Conservation (phyloP, 2,113 vertebrate genomes). For the Peucedramus taeniatus region DNA sequence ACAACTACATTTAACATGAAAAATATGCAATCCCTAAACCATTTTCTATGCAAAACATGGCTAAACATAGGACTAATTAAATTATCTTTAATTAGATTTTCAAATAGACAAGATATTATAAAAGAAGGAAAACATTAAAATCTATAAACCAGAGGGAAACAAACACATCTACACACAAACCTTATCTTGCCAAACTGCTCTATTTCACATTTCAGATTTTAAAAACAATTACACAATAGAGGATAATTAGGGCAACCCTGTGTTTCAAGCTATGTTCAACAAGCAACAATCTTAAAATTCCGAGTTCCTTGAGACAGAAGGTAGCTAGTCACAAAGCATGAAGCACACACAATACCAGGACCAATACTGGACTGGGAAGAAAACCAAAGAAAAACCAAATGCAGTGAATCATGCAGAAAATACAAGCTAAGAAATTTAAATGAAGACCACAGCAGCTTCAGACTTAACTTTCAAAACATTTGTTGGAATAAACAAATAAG, state of each 20-base stretch:
- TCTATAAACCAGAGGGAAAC: background rate
- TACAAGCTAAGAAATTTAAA: background rate
- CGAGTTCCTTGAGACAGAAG: background rate
- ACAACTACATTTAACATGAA: background rate
- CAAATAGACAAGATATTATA: conserved; percentile 2
- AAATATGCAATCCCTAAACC: background rate
- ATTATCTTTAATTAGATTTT: conserved; percentile 50
- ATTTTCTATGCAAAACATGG: conserved; percentile 38
- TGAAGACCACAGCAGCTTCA: background rate
- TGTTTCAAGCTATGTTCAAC: background rate
- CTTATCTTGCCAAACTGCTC: background rate
- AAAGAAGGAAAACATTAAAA: background rate
- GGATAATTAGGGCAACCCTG: background rate
- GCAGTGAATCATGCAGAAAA: background rate
- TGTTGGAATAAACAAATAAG: background rate
- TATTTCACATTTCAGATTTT: background rate
- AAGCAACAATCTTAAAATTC: background rate
- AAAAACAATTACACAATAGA: background rate
- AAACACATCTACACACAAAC: background rate
- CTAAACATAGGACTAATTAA: conserved; percentile 48
- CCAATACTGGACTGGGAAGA: background rate
- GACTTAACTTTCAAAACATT: background rate
- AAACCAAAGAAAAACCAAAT: background rate
- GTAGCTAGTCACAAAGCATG: background rate
- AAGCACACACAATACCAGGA: fast-evolving